These are phyloP conservation scores for Laupala kohalensis DNA, from an alignment of 1,140 invertebrate genomes.

Conservation along the genomic window DNA sequence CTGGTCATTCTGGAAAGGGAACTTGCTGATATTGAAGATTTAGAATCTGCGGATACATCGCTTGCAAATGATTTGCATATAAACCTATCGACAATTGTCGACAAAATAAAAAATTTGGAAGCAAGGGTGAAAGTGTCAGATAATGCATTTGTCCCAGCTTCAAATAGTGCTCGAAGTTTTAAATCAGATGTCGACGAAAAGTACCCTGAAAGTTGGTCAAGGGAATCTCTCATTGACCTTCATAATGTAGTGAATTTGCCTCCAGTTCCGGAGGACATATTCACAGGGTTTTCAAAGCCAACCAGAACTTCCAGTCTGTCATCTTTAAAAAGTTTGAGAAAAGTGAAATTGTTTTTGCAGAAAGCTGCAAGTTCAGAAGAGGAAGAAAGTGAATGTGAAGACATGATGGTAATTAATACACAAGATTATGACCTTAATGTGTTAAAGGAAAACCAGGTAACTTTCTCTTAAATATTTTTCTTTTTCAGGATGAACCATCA, in stretches of 20 bases:
- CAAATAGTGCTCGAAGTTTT: constrained; percentile 19
- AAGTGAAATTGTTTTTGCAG: constrained; percentile 28
- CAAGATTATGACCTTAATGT: constrained; percentile 6
- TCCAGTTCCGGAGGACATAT: constrained; percentile 30
- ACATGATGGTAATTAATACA: constrained; percentile 20
- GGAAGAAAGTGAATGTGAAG: constrained; percentile 39
- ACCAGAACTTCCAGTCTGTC: constrained; percentile 27
- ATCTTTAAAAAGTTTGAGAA: constrained; percentile 29
- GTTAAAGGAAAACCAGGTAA: no score
- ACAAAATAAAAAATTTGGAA: constrained; percentile 26
- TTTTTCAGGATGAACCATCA: constrained; percentile 12
- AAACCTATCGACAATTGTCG: constrained; percentile 13
- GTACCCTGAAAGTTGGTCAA: constrained; percentile 29
- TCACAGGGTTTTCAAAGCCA: constrained; percentile 26
- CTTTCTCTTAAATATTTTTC: not conserved
- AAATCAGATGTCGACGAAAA: constrained; percentile 28
- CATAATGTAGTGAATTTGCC: constrained; percentile 28
- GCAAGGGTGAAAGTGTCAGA: constrained; percentile 20
- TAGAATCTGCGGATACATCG: constrained; percentile 10
- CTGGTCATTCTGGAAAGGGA: constrained; percentile 22
- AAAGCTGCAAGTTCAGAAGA: constrained; percentile 25
- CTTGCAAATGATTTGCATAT: constrained; percentile 1
- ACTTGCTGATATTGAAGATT: constrained; percentile 20
- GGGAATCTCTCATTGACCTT: constrained; percentile 28
- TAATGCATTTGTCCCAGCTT: constrained; percentile 14